Conservation (phyloP, 2,888 invertebrate species). For the Diaprepes abbreviatus region DNA sequence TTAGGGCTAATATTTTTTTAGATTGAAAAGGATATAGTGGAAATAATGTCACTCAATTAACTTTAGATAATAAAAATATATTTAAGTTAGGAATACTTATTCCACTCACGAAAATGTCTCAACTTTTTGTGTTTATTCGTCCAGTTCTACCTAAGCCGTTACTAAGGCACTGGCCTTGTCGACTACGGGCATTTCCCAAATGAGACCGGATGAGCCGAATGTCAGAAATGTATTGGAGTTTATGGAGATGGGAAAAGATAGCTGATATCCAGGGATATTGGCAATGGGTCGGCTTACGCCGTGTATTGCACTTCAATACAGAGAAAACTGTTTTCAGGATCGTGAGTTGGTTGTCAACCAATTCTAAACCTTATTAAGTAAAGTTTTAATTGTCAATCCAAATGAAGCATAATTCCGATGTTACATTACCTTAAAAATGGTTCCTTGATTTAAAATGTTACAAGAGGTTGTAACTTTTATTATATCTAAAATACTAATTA, state of each 20-base stretch:
- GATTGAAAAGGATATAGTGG: neutral
- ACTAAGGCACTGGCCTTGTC: conserved; percentile 52
- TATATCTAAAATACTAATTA: no score
- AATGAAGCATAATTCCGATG: no score
- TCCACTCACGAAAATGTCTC: conserved; percentile 51
- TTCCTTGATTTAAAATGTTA: no score
- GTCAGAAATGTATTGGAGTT: conserved; percentile 60
- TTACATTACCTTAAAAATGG: no score
- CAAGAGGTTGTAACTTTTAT: no score
- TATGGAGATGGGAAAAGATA: conserved; percentile 59
- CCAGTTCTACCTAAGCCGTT: conserved; percentile 58
- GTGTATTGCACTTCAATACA: conserved; percentile 46
- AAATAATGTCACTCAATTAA: neutral
- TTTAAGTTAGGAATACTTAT: conserved; percentile 17
- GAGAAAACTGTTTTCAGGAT: conserved; percentile 19
- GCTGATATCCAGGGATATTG: conserved; percentile 55
- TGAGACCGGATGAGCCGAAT: conserved; percentile 58
- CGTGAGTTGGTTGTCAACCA: conserved; percentile 5
- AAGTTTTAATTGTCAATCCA: no score
- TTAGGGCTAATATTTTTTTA: conserved; percentile 1
- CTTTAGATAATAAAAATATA: neutral
- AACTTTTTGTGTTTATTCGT: conserved; percentile 62
- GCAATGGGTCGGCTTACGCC: conserved; percentile 39
- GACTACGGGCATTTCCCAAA: conserved; percentile 59
- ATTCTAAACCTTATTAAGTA: no score